A percentile compares a stretch with the other conserved stretches of the same genome.
Evolutionary conservation across 2,888 invertebrate genomes (phyloP).

Genomic region (Tetranychus piercei): DNA sequence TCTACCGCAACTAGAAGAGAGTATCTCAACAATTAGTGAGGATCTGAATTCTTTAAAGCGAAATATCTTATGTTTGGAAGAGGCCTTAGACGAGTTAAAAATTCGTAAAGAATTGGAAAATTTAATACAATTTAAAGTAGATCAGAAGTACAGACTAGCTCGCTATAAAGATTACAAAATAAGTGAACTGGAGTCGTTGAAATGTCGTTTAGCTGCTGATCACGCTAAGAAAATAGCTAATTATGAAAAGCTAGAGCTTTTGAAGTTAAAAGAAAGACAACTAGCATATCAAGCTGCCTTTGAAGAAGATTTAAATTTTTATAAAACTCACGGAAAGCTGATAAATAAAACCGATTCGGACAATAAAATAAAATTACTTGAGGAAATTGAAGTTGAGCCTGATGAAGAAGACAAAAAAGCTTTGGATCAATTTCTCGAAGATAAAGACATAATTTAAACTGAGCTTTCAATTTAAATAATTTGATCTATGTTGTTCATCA

Average conservation of each 20-base stretch:
- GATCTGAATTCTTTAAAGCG: slow-evolving; percentile 11
- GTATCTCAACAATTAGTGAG: slow-evolving; percentile 5
- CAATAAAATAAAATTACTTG: background rate
- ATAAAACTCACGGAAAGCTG: slow-evolving; percentile 26
- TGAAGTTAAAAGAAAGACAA: slow-evolving; percentile 45
- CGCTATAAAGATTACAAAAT: slow-evolving; percentile 52
- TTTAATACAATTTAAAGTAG: slow-evolving; percentile 49
- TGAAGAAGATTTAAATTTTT: slow-evolving; percentile 41
- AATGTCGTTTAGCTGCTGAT: slow-evolving; percentile 40
- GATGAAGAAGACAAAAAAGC: slow-evolving; percentile 15
- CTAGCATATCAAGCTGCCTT: slow-evolving; percentile 51
- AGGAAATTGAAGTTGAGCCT: slow-evolving; percentile 15
- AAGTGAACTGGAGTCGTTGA: slow-evolving; percentile 37
- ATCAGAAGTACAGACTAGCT: slow-evolving; percentile 50
- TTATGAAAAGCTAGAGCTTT: slow-evolving; percentile 41
- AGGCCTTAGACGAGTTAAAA: slow-evolving; percentile 45
- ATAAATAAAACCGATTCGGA: slow-evolving; percentile 17
- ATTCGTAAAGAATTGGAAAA: slow-evolving; percentile 50
- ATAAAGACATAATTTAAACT: background rate
- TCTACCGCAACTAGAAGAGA: slow-evolving; percentile 12
- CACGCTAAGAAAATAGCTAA: slow-evolving; percentile 42
- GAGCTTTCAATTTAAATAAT: too few relatives aligned
- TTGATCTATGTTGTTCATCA: too few relatives aligned
- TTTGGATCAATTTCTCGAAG: slow-evolving; percentile 11
- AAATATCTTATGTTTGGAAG: slow-evolving; percentile 39